Percentiles rank a stretch among this genome's conserved stretches.
Evolutionary conservation across 2,888 invertebrate species (phyloP).

Genomic region (Limenitis arthemis): DNA sequence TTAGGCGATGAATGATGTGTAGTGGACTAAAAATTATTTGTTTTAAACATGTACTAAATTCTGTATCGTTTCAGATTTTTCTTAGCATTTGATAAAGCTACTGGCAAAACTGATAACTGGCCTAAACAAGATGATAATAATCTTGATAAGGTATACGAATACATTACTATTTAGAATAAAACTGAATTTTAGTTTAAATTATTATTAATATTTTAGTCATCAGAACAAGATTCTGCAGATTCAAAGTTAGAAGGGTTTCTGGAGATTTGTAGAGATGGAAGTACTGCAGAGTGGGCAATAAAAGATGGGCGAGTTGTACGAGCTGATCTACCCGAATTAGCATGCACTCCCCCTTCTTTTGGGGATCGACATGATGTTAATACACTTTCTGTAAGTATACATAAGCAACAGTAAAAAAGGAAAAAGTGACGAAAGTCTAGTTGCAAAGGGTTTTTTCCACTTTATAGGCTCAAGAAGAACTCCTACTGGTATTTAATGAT

Average conservation of each 20-base stretch:
- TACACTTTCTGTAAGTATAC: constrained; percentile 41
- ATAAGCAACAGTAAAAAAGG: background rate
- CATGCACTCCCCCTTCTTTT: constrained; percentile 75
- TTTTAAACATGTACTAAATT: background rate
- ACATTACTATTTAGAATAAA: background rate
- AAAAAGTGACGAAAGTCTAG: background rate
- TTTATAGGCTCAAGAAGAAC: constrained; percentile 80
- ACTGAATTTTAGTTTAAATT: background rate
- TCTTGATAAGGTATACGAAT: constrained; percentile 44
- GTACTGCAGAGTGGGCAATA: constrained; percentile 73
- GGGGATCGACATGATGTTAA: constrained; percentile 33
- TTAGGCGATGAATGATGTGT: too few relatives aligned
- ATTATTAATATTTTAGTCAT: constrained; percentile 28
- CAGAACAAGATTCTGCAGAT: constrained; percentile 37
- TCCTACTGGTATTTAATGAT: constrained; percentile 86
- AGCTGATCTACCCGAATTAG: constrained; percentile 70
- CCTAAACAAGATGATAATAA: constrained; percentile 59
- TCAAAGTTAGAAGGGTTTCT: constrained; percentile 53
- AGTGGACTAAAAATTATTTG: background rate
- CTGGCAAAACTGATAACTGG: constrained; percentile 65
- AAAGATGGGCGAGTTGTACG: constrained; percentile 65
- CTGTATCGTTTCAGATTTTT: constrained; percentile 75
- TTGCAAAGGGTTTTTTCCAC: background rate
- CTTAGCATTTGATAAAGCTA: constrained; percentile 84
- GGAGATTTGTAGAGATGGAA: constrained; percentile 74